These are phyloP conservation scores for Harpagoxenus sublaevis DNA, from an alignment of 2,888 invertebrate genomes.

Conservation along the genomic window DNA sequence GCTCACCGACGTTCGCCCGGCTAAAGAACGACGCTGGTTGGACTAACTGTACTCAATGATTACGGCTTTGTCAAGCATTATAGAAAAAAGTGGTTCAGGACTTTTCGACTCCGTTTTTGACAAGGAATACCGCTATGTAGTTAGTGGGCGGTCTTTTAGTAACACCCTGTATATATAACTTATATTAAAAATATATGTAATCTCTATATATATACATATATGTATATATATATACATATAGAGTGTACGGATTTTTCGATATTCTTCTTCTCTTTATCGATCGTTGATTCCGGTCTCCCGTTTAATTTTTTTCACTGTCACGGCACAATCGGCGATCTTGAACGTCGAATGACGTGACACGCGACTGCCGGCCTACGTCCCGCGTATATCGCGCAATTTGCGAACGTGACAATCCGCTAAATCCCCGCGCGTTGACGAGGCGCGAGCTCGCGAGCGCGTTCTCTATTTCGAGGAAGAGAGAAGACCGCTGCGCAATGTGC, in stretches of 20 bases:
- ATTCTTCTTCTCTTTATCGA: not conserved
- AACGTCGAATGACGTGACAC: slow-evolving; percentile 1
- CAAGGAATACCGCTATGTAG: no score
- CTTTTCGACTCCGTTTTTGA: no score
- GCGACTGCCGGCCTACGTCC: not conserved
- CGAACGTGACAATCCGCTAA: slow-evolving; percentile 38
- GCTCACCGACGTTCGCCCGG: no score
- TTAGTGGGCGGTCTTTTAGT: no score
- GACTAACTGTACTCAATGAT: no score
- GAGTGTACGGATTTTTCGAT: not conserved
- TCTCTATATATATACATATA: no score
- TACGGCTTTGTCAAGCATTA: no score
- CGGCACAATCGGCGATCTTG: not conserved
- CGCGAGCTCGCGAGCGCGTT: slow-evolving; percentile 18
- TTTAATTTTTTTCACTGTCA: not conserved
- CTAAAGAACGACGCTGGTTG: no score
- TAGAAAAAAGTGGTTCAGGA: no score
- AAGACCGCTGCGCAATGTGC: not conserved
- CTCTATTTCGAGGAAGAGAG: not conserved
- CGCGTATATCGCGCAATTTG: not conserved
- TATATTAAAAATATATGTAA: no score
- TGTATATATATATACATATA: no score
- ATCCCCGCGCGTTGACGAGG: not conserved
- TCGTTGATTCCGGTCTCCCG: not conserved
- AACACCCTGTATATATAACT: no score